phyloP scores from a whole-genome alignment of 2,797 vertebrate genomes.

The Geotrypetes seraphini region DNA sequence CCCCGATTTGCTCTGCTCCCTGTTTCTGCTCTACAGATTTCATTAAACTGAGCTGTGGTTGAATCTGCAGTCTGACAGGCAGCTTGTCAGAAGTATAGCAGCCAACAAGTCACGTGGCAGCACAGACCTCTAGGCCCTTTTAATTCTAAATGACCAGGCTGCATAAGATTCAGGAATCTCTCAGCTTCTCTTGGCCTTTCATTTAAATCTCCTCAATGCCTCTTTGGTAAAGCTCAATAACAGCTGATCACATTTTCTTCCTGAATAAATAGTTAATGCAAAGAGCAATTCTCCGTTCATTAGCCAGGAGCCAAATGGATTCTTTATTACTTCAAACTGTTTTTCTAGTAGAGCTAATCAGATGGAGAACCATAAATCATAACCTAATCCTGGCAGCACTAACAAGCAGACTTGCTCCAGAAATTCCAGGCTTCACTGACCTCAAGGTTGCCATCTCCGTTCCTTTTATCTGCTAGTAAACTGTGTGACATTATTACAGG shows the following conservation, averaged over 20 bases:
- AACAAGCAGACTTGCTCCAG: conserved; percentile 14
- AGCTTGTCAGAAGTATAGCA: conserved; percentile 25
- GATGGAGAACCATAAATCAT: conserved; percentile 43
- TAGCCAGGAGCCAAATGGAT: conserved; percentile 44
- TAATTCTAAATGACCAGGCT: not conserved
- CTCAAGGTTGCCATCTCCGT: not conserved
- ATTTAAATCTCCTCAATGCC: conserved; percentile 19
- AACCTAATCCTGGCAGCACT: conserved; percentile 30
- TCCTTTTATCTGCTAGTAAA: conserved; percentile 1
- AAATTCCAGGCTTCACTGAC: conserved; percentile 19
- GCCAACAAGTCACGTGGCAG: conserved; percentile 30
- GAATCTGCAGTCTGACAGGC: conserved; percentile 22
- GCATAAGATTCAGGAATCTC: conserved; percentile 22
- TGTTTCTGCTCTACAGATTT: conserved; percentile 13
- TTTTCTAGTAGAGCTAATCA: conserved; percentile 39
- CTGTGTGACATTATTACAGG: not conserved
- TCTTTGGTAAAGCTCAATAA: conserved; percentile 35
- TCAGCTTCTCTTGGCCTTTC: conserved; percentile 27
- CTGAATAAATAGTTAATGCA: conserved; percentile 52
- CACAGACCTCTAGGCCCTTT: conserved; percentile 9
- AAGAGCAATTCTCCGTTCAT: conserved; percentile 40
- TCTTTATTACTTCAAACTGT: conserved; percentile 50
- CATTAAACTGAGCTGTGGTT: conserved; percentile 23
- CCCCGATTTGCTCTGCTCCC: not conserved
- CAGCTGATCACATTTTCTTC: conserved; percentile 32